Base-by-base conservation (phyloP, 1,140 invertebrate species). In the Euwallacea similis region DNA sequence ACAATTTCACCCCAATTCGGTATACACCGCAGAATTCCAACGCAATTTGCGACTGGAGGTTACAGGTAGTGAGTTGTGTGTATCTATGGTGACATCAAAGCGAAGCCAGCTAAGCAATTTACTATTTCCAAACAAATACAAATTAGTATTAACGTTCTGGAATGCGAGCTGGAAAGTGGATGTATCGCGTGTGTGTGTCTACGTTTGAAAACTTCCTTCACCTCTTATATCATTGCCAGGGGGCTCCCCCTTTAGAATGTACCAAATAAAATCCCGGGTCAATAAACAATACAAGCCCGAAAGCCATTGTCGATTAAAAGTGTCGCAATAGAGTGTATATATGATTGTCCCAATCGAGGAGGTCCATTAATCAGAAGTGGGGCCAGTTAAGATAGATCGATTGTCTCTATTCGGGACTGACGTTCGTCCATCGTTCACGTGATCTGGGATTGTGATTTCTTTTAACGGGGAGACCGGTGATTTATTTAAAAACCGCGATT, bases 371-470 rank as follows among this genome's bases (percentile, higher is more conserved):
- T 77, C 76, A 77, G 73, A 73, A 68, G 68, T 47, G 50, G 62
- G 73, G 73, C 73, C 71, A 66, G 71, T 58, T 68, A 77, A 77
- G 76, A 77, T 77, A 72, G 76, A 77, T 77, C 73, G 75, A 76
- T 76, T 77, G 76, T 76, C 76, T 77, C 75, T 74, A 77, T 75
- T 75, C 70, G 67, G 67, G 76, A 76, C 69, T 76, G 76, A 69
- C 74, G 73, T 67, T 63, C 71, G 75, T 70, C 72, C 73, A 76
- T 76, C 73, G 73, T 73, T 76, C 73, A 76, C 71, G 69, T 76
- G 68, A 71, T 76, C 69, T 71, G 58, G 66, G 71, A 59, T 74
- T 76, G 70, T 71, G 73, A 76, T 76, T 74, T 69, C 73, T 76
- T 75, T 74, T 58, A 10, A 58, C 33, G 46, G 9, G 46, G 46